Evolutionary conservation across 1,140 invertebrate genomes (phyloP).

Genomic region (Zaprionus nigranus): DNA sequence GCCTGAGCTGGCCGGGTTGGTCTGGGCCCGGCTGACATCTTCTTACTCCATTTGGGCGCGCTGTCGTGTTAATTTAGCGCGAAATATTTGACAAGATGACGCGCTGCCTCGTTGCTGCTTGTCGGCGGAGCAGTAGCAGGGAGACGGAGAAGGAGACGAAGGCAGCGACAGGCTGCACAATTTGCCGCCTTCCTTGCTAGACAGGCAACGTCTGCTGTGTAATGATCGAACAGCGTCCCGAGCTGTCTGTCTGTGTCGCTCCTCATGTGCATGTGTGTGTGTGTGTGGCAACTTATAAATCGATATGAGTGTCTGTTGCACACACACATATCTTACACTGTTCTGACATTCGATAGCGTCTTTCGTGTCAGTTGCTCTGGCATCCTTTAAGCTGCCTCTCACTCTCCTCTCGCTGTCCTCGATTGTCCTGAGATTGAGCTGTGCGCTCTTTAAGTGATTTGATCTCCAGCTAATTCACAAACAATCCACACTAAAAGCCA

Average conservation of each 20-base stretch:
- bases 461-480: slow-evolving; percentile 74
- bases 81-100: slow-evolving; percentile 82
- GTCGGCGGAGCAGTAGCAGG: not conserved
- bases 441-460: slow-evolving; percentile 70
- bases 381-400: slow-evolving; percentile 39
- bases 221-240: slow-evolving; percentile 57
- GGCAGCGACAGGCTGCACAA: slow-evolving; percentile 9
- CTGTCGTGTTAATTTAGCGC: slow-evolving; percentile 82
- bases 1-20: slow-evolving; percentile 2
- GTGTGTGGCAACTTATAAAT: slow-evolving; percentile 65
- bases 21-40: slow-evolving; percentile 54
- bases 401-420: slow-evolving; percentile 12
- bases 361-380: slow-evolving; percentile 45
- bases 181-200: slow-evolving; percentile 19
- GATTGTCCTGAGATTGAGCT: slow-evolving; percentile 61
- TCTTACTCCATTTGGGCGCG: slow-evolving; percentile 79
- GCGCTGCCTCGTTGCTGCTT: slow-evolving; percentile 56
- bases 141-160: not conserved
- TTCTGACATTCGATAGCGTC: slow-evolving; percentile 63
- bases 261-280: slow-evolving; percentile 12
- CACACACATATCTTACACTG: slow-evolving; percentile 33
- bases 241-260: slow-evolving; percentile 22
- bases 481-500: slow-evolving; percentile 44
- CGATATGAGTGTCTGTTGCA: slow-evolving; percentile 71
- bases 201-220: slow-evolving; percentile 51